A percentile compares a stretch with the other conserved stretches of the same genome.
phyloP scores from a whole-genome alignment of 2,797 vertebrate species.

The Gobionotothen gibberifrons region DNA sequence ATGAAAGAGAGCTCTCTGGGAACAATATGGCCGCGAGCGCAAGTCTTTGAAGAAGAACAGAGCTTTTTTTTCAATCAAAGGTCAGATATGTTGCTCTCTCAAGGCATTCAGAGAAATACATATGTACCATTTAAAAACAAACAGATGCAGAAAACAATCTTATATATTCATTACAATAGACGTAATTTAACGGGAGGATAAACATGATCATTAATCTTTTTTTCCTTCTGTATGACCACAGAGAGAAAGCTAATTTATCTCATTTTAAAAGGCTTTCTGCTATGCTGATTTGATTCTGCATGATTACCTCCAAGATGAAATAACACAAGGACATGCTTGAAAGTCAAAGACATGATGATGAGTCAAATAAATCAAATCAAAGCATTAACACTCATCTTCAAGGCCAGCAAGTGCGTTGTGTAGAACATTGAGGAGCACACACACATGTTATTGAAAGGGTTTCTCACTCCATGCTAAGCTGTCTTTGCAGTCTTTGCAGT shows the following conservation, averaged over 20 bases:
- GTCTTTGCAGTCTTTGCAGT: slow-evolving; percentile 45
- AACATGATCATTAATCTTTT: background rate
- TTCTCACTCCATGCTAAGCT: slow-evolving; percentile 70
- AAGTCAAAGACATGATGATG: slow-evolving; percentile 20
- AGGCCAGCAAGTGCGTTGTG: slow-evolving; percentile 27
- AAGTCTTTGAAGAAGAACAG: slow-evolving; percentile 60
- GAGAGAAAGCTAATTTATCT: slow-evolving; percentile 2
- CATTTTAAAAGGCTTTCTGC: slow-evolving; percentile 18
- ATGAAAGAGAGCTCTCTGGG: slow-evolving; percentile 49
- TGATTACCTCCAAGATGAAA: slow-evolving; percentile 14
- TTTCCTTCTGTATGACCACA: slow-evolving; percentile 9
- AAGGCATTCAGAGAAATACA: too few species aligned
- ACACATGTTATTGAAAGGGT: slow-evolving; percentile 35
- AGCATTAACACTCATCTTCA: slow-evolving; percentile 37
- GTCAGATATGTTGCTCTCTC: slow-evolving; percentile 35
- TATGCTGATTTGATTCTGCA: slow-evolving; percentile 22
- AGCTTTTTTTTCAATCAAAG: slow-evolving; percentile 42
- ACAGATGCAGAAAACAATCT: slow-evolving; percentile 35
- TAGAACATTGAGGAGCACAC: slow-evolving; percentile 52
- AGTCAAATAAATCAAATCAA: slow-evolving; percentile 19
- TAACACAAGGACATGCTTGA: slow-evolving; percentile 56
- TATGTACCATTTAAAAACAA: slow-evolving; percentile 17
- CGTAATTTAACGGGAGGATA: background rate
- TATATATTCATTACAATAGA: slow-evolving; percentile 10
- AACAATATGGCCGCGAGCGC: slow-evolving; percentile 47